These are phyloP conservation scores for Chiloscyllium punctatum DNA, from an alignment of 2,797 vertebrate species.

Conservation along the genomic window DNA sequence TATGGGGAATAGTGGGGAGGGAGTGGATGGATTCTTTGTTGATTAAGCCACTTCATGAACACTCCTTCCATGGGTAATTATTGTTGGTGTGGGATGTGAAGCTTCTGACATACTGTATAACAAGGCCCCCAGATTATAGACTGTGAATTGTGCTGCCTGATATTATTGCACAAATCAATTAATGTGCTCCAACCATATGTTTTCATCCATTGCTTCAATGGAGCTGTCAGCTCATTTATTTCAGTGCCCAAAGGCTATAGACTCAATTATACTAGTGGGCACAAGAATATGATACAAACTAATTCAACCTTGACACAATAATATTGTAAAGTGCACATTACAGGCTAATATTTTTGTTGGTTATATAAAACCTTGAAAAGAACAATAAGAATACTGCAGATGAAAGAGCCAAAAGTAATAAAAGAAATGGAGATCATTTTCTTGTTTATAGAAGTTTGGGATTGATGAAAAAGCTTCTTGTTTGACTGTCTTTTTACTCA, in stretches of 20 bases:
- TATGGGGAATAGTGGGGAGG: too few species aligned
- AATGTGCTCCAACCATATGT: neutral
- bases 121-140: neutral
- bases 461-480: neutral
- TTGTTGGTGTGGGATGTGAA: too few species aligned
- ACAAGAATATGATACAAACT: neutral
- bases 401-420: slow-evolving; percentile 4
- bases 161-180: neutral
- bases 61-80: too few species aligned
- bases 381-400: neutral
- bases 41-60: too few species aligned
- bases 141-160: neutral
- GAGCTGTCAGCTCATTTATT: neutral
- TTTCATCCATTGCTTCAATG: neutral
- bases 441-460: neutral
- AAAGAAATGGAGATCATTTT: neutral
- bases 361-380: neutral
- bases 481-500: neutral
- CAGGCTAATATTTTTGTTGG: neutral
- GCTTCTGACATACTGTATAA: too few species aligned
- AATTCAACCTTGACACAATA: neutral
- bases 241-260: neutral
- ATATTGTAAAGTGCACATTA: neutral
- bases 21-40: too few species aligned
- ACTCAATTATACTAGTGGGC: neutral